Evolutionary conservation across 1,140 invertebrate genomes (phyloP).

Genomic region (Stegodyphus dumicola): DNA sequence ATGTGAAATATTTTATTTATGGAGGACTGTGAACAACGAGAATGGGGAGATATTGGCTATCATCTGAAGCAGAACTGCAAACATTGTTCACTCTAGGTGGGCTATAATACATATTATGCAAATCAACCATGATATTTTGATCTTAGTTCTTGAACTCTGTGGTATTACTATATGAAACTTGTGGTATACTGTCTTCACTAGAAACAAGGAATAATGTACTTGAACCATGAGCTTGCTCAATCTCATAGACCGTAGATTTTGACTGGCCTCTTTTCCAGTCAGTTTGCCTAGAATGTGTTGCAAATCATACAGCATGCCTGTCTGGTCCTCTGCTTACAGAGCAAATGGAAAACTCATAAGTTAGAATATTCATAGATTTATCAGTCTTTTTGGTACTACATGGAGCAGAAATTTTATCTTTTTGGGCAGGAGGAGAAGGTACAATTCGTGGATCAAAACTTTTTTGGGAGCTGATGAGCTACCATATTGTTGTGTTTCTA

Average conservation of each 20-base stretch:
- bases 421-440: constrained; percentile 63
- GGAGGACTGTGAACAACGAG: constrained; percentile 29
- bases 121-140: constrained; percentile 53
- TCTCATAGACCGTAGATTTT: constrained; percentile 68
- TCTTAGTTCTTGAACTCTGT: constrained; percentile 65
- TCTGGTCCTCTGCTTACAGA: constrained; percentile 29
- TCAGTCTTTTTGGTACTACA: constrained; percentile 47
- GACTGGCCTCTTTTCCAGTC: constrained; percentile 64
- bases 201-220: constrained; percentile 68
- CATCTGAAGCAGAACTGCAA: constrained; percentile 47
- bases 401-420: constrained; percentile 36
- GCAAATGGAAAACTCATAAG: not conserved
- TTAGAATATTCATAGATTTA: constrained; percentile 32
- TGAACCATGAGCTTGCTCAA: constrained; percentile 69
- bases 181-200: constrained; percentile 72
- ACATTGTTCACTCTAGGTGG: constrained; percentile 63
- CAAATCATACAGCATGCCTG: constrained; percentile 64
- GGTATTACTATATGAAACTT: constrained; percentile 72
- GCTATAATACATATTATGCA: constrained; percentile 64
- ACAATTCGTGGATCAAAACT: constrained; percentile 63
- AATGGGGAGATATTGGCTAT: constrained; percentile 56
- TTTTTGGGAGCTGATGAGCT: constrained; percentile 57
- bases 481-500: too few relatives aligned
- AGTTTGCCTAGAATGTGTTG: constrained; percentile 61
- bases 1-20: constrained; percentile 62